Percentiles rank a stretch among this genome's conserved stretches.
These are phyloP conservation scores for Mohoua ochrocephala DNA, from an alignment of 2,113 vertebrate genomes.

Conservation along the genomic window DNA sequence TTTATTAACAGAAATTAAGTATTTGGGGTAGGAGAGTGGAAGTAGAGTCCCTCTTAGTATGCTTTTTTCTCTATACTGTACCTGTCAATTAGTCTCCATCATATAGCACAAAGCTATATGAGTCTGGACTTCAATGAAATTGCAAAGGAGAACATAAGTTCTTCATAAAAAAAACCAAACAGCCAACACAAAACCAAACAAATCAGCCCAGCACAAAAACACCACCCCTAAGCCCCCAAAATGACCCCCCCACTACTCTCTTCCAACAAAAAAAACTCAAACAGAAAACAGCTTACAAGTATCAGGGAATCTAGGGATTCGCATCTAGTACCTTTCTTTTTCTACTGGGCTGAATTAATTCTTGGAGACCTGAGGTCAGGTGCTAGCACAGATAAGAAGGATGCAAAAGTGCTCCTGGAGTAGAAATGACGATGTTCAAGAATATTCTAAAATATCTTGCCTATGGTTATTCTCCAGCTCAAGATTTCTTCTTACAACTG, in stretches of 20 bases:
- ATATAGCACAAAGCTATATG: background rate
- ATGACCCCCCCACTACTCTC: too few species aligned
- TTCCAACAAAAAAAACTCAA: background rate
- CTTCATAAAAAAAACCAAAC: background rate
- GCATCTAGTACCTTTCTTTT: background rate
- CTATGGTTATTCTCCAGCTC: background rate
- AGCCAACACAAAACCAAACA: background rate
- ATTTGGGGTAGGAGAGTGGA: background rate
- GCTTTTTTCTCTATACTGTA: background rate
- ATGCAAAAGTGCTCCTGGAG: background rate
- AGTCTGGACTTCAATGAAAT: background rate
- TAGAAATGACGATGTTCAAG: background rate
- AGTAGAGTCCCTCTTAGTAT: background rate
- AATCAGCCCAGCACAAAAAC: too few species aligned
- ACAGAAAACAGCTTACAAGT: background rate
- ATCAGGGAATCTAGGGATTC: background rate
- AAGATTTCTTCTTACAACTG: background rate
- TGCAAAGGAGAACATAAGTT: background rate
- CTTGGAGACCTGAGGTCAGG: background rate
- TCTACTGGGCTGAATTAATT: background rate
- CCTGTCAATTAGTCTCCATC: background rate
- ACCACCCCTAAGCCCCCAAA: background rate
- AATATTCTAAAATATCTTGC: background rate
- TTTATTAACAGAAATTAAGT: background rate
- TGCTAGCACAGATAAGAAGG: background rate